These are phyloP conservation scores for Parthenolecanium corni DNA, from an alignment of 2,888 invertebrate species.

Conservation along the genomic window DNA sequence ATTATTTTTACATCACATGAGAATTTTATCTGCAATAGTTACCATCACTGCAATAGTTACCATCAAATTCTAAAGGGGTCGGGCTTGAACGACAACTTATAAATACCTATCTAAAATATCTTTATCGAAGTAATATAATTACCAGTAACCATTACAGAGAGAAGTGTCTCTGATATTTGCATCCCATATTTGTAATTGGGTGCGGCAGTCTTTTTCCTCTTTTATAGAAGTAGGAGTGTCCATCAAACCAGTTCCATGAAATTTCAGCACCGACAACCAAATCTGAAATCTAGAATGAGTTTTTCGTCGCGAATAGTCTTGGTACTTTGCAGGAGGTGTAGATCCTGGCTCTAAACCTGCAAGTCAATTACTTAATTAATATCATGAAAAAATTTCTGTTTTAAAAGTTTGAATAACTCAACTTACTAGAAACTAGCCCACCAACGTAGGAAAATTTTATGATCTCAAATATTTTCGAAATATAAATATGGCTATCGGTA, in stretches of 20 bases:
- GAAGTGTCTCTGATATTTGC: slow-evolving; percentile 40
- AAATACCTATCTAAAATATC: neutral
- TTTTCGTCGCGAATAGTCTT: slow-evolving; percentile 36
- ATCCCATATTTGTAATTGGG: slow-evolving; percentile 77
- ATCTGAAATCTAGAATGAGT: slow-evolving; percentile 53
- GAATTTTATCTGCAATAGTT: too few relatives aligned
- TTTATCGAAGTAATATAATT: neutral
- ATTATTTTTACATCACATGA: too few relatives aligned
- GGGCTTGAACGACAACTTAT: neutral
- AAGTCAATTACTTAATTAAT: too few relatives aligned
- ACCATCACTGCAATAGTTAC: too few relatives aligned
- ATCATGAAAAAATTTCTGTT: too few relatives aligned
- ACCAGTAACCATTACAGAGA: neutral
- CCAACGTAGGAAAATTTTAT: neutral
- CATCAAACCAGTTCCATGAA: slow-evolving; percentile 58
- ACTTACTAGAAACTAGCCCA: neutral
- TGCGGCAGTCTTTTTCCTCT: slow-evolving; percentile 51
- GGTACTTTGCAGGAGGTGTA: slow-evolving; percentile 33
- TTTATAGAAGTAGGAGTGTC: slow-evolving; percentile 40
- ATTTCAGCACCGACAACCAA: slow-evolving; percentile 77
- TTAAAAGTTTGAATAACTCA: neutral
- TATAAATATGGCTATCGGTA: too few relatives aligned
- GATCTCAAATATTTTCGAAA: too few relatives aligned
- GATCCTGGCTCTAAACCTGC: slow-evolving; percentile 32
- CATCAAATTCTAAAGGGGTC: neutral